Evolutionary conservation across 1,140 invertebrate species (phyloP).

Genomic region (Aphis craccivora): DNA sequence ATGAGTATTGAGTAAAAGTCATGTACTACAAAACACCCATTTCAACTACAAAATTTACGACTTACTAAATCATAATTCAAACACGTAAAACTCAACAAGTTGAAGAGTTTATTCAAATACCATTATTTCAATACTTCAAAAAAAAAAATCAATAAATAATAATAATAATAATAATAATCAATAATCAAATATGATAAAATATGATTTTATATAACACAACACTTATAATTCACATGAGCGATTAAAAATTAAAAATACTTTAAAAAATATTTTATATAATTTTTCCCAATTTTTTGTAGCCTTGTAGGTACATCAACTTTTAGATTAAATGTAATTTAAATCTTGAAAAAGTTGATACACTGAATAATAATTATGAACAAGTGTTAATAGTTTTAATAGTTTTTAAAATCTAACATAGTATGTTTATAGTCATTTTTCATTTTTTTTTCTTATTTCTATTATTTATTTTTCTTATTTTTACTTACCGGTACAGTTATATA

Average conservation of each 20-base stretch:
- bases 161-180: background rate
- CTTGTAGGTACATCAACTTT: background rate
- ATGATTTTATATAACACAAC: background rate
- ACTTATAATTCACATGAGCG: background rate
- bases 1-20: background rate
- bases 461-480: background rate
- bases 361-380: background rate
- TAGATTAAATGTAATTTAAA: background rate
- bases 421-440: background rate
- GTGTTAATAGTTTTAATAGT: background rate
- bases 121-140: background rate
- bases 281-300: background rate
- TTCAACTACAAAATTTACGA: background rate
- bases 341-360: background rate
- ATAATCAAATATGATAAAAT: background rate
- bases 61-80: background rate
- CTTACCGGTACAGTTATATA: conserved; percentile 48
- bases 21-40: background rate
- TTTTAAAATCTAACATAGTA: background rate
- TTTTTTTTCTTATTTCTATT: background rate
- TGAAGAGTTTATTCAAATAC: background rate
- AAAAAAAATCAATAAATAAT: too few species aligned
- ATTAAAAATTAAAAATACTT: background rate
- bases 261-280: background rate
- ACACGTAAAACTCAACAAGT: background rate